Conservation (phyloP, 2,888 invertebrate genomes). For the Cataglyphis cursor region DNA sequence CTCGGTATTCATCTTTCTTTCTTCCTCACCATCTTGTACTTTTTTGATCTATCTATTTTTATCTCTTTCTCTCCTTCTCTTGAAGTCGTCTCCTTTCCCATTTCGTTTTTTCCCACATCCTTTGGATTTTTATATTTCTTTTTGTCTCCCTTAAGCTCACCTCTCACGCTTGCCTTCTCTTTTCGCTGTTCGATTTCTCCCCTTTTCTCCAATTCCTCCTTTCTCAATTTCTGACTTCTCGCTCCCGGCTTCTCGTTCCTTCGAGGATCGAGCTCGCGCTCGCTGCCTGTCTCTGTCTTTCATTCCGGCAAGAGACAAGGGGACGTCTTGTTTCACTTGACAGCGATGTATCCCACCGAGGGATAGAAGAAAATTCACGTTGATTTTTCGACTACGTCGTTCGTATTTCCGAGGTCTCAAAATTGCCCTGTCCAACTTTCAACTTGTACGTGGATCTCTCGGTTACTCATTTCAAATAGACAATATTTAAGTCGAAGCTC, state of each 20-base stretch:
- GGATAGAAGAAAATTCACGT: conserved; percentile 68
- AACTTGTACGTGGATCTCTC: conserved; percentile 7
- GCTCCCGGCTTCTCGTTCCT: conserved; percentile 26
- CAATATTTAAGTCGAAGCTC: conserved; percentile 9
- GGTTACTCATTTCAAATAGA: conserved; percentile 1
- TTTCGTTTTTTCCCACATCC: background rate
- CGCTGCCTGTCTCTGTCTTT: conserved; percentile 48
- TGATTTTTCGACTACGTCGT: conserved; percentile 62
- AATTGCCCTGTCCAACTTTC: conserved; percentile 31
- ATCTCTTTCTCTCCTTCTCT: background rate
- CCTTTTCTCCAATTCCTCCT: conserved; percentile 7
- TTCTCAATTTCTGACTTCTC: background rate
- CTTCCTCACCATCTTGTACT: background rate
- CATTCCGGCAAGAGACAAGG: conserved; percentile 49
- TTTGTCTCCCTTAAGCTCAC: conserved; percentile 1
- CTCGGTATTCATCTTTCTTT: conserved; percentile 38
- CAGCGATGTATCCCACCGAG: conserved; percentile 60
- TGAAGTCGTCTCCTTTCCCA: conserved; percentile 4
- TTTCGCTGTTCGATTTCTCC: conserved; percentile 19
- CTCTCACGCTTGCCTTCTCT: conserved; percentile 23
- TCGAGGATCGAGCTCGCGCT: conserved; percentile 51
- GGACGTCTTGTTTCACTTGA: conserved; percentile 57
- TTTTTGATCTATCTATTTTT: conserved; percentile 25
- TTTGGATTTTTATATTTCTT: conserved; percentile 1
- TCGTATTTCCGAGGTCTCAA: conserved; percentile 8